These are phyloP conservation scores for Mustela lutreola DNA, from an alignment of 2,113 vertebrate genomes.

Conservation along the genomic window DNA sequence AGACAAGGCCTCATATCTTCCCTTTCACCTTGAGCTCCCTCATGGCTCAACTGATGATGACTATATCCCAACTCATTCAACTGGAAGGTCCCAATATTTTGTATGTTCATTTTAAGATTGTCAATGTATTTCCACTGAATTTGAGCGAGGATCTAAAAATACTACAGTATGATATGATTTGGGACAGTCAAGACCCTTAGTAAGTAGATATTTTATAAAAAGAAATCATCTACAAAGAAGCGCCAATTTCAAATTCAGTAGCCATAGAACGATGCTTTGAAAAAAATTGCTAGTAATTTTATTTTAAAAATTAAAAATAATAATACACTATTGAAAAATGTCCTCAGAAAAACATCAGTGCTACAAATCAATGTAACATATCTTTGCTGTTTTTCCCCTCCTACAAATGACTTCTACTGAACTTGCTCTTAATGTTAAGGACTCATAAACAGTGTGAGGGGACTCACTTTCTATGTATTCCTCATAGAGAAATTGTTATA, in stretches of 20 bases:
- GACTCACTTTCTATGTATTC: not conserved
- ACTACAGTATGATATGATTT: not conserved
- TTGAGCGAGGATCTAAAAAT: not conserved
- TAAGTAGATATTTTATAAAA: not conserved
- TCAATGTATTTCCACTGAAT: not conserved
- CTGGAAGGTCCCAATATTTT: not conserved
- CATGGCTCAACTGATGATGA: not conserved
- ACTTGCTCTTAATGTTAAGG: not conserved
- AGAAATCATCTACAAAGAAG: not conserved
- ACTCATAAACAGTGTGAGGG: not conserved
- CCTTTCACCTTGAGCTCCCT: not conserved
- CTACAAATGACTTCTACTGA: not conserved
- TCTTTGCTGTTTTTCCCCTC: not conserved
- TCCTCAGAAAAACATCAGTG: not conserved
- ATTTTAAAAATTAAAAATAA: constrained; percentile 40
- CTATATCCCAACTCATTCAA: accelerated
- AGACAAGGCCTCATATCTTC: not conserved
- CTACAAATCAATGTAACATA: accelerated
- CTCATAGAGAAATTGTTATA: not conserved
- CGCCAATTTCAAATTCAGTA: not conserved
- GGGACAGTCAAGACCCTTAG: not conserved
- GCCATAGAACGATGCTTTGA: not conserved
- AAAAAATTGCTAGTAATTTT: not conserved
- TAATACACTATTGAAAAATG: not conserved
- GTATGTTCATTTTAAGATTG: not conserved